These are phyloP conservation scores for Sitta carolinensis DNA, from an alignment of 2,797 vertebrate species.

Conservation along the genomic window DNA sequence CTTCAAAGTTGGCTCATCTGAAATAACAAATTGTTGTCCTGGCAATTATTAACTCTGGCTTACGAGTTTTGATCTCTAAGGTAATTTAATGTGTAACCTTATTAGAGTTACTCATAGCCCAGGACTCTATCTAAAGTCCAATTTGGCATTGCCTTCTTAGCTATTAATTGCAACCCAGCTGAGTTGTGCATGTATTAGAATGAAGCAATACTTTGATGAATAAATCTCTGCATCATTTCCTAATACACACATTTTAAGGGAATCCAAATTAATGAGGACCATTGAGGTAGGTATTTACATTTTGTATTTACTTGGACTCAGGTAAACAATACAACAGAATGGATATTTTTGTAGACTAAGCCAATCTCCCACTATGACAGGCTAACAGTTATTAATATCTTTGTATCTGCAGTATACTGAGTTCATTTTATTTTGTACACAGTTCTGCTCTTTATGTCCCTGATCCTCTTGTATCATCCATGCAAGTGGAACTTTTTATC, in stretches of 20 bases:
- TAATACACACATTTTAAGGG: not conserved
- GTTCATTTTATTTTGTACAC: rapidly evolving
- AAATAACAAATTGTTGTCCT: slow-evolving; percentile 64
- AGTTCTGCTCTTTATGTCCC: not conserved
- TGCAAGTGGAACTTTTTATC: not conserved
- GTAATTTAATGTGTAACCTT: slow-evolving; percentile 71
- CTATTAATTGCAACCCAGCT: slow-evolving; percentile 66
- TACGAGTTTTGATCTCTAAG: slow-evolving; percentile 69
- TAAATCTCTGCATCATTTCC: slow-evolving; percentile 18
- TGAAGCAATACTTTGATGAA: slow-evolving; percentile 21
- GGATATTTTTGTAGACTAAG: not conserved
- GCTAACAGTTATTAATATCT: not conserved
- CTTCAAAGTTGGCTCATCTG: slow-evolving; percentile 50
- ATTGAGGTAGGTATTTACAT: not conserved
- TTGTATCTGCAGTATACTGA: not conserved
- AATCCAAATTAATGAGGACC: not conserved
- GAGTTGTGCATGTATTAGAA: not conserved
- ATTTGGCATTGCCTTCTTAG: slow-evolving; percentile 62
- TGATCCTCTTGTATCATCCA: not conserved
- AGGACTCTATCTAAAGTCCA: slow-evolving; percentile 57
- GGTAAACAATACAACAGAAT: not conserved
- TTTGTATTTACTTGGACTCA: not conserved
- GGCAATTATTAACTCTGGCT: slow-evolving; percentile 66
- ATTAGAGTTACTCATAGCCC: slow-evolving; percentile 65
- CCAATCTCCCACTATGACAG: not conserved